phyloP scores from a whole-genome alignment of 2,888 invertebrate species.

The Linnaemya tessellans region DNA sequence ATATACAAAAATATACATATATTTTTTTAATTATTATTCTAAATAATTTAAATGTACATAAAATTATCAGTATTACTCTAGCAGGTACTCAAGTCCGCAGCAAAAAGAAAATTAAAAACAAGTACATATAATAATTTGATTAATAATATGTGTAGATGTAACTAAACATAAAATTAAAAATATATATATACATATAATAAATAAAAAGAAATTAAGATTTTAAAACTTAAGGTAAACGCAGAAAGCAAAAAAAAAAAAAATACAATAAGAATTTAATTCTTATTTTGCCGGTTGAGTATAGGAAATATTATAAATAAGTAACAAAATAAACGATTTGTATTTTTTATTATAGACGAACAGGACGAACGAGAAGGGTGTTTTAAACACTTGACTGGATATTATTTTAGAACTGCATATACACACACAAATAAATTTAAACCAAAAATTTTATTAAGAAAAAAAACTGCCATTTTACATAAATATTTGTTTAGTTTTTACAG shows the following conservation, averaged over 20 bases:
- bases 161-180: slow-evolving; percentile 55
- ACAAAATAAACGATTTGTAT: slow-evolving; percentile 6
- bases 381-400: slow-evolving; percentile 53
- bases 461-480: slow-evolving; percentile 43
- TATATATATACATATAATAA: slow-evolving; percentile 17
- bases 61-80: slow-evolving; percentile 28
- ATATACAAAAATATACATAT: background rate
- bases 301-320: slow-evolving; percentile 1
- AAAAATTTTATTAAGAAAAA: background rate
- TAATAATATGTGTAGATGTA: slow-evolving; percentile 50
- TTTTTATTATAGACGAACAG: slow-evolving; percentile 56
- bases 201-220: slow-evolving; percentile 14
- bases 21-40: slow-evolving; percentile 16
- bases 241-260: slow-evolving; percentile 27
- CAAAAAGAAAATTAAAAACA: slow-evolving; percentile 10
- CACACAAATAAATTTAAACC: background rate
- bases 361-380: slow-evolving; percentile 68
- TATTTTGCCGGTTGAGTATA: slow-evolving; percentile 54
- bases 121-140: background rate
- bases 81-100: background rate
- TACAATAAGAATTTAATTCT: slow-evolving; percentile 68
- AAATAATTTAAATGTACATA: slow-evolving; percentile 50
- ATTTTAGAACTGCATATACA: slow-evolving; percentile 33
- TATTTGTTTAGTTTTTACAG: background rate
- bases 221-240: slow-evolving; percentile 36